phyloP scores from a whole-genome alignment of 2,888 invertebrate genomes.

The Hemaris fuciformis region DNA sequence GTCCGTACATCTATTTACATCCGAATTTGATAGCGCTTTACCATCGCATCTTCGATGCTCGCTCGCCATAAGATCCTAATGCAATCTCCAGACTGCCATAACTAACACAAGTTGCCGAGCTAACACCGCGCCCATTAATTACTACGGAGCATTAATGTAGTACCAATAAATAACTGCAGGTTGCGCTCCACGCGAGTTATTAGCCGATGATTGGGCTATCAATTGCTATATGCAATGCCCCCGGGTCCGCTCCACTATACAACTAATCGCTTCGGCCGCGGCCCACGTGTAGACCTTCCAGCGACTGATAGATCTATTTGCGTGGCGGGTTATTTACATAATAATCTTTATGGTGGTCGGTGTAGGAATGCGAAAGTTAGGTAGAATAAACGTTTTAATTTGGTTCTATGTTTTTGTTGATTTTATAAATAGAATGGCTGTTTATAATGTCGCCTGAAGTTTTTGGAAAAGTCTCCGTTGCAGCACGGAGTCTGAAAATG shows the following conservation, averaged over 20 bases:
- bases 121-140: background rate
- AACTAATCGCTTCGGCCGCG: conserved; percentile 31
- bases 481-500: too few relatives aligned
- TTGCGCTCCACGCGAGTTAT: conserved; percentile 35
- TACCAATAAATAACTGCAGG: conserved; percentile 6
- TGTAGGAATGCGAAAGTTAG: too few relatives aligned
- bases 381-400: too few relatives aligned
- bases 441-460: too few relatives aligned
- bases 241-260: conserved; percentile 35
- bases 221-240: conserved; percentile 43
- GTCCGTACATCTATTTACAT: too few relatives aligned
- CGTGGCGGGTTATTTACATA: background rate
- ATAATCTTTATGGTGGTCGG: background rate
- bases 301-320: background rate
- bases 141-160: background rate
- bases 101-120: background rate
- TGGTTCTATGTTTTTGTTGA: too few relatives aligned
- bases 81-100: too few relatives aligned
- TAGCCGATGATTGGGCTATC: conserved; percentile 51
- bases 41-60: too few relatives aligned
- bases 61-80: too few relatives aligned
- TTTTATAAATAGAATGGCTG: too few relatives aligned
- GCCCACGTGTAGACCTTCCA: background rate
- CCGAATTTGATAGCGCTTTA: too few relatives aligned
- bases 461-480: too few relatives aligned